Percentiles rank a stretch among this genome's conserved stretches.
phyloP scores from a whole-genome alignment of 2,113 vertebrate species.

The Siphamia tubifer region DNA sequence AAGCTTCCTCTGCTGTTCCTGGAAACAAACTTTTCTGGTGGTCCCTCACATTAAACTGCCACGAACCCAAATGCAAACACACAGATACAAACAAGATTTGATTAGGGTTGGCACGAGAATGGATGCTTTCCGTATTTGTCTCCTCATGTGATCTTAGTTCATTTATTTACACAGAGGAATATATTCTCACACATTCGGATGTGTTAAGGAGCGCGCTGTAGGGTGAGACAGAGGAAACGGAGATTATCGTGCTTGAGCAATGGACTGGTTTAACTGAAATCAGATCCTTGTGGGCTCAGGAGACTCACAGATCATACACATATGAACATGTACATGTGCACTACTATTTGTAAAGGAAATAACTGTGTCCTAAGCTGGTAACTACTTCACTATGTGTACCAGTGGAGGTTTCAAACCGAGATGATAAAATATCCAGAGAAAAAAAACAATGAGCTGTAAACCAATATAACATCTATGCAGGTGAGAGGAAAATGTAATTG shows the following conservation, averaged over 20 bases:
- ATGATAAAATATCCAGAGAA: too few species aligned
- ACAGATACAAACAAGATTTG: conserved; percentile 59
- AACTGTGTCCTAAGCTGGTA: too few species aligned
- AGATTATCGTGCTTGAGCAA: conserved; percentile 28
- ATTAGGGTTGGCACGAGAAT: conserved; percentile 42
- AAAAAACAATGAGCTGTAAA: too few species aligned
- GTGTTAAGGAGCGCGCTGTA: conserved; percentile 9
- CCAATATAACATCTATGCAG: too few species aligned
- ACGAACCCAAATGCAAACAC: conserved; percentile 54
- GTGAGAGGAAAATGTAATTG: too few species aligned
- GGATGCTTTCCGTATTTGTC: conserved; percentile 33
- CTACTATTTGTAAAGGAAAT: too few species aligned
- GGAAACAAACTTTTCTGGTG: conserved; percentile 67
- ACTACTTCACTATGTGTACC: too few species aligned
- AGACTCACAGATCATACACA: neutral
- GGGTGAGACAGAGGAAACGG: conserved; percentile 18
- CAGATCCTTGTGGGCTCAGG: conserved; percentile 17
- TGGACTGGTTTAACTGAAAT: conserved; percentile 28
- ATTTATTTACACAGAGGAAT: conserved; percentile 43
- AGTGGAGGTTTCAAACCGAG: too few species aligned
- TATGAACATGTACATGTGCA: neutral
- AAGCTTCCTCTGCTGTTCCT: conserved; percentile 26
- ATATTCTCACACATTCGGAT: conserved; percentile 43
- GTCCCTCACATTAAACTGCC: conserved; percentile 57
- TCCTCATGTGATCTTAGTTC: conserved; percentile 21